Conservation (phyloP, 2,888 invertebrate species). For the Hetaerina titia region DNA sequence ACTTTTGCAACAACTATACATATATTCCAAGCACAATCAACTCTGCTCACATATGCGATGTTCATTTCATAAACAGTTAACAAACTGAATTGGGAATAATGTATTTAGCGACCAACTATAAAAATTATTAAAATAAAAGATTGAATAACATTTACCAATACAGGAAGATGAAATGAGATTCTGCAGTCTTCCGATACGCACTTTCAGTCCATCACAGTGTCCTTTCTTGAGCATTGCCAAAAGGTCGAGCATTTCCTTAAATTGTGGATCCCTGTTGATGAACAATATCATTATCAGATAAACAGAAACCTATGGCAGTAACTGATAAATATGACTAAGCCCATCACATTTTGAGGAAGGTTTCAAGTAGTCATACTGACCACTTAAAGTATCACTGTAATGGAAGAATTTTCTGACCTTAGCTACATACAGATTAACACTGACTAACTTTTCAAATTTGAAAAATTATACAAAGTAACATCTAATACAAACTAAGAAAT, state of each 20-base stretch:
- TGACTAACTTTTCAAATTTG: no score
- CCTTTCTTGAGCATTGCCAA: slow-evolving; percentile 98
- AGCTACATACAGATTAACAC: no score
- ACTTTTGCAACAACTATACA: no score
- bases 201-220: slow-evolving; percentile 96
- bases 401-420: no score
- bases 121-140: slow-evolving; percentile 58
- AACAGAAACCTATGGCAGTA: not conserved
- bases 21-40: no score
- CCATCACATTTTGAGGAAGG: no score
- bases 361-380: no score
- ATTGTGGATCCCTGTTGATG: slow-evolving; percentile 88
- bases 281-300: not conserved
- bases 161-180: slow-evolving; percentile 99
- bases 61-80: not conserved
- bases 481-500: no score
- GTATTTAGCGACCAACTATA: not conserved
- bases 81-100: not conserved
- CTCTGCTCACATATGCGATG: not conserved
- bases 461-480: no score
- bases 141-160: slow-evolving; percentile 82
- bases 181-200: slow-evolving; percentile 94
- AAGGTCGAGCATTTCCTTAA: slow-evolving; percentile 96
- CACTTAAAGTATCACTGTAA: no score
- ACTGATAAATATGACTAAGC: no score